A percentile compares a stretch with the other conserved stretches of the same genome.
These are phyloP conservation scores for Apostichopus californicus DNA, from an alignment of 35 echinoderm and acorn worm species.

Conservation along the genomic window DNA sequence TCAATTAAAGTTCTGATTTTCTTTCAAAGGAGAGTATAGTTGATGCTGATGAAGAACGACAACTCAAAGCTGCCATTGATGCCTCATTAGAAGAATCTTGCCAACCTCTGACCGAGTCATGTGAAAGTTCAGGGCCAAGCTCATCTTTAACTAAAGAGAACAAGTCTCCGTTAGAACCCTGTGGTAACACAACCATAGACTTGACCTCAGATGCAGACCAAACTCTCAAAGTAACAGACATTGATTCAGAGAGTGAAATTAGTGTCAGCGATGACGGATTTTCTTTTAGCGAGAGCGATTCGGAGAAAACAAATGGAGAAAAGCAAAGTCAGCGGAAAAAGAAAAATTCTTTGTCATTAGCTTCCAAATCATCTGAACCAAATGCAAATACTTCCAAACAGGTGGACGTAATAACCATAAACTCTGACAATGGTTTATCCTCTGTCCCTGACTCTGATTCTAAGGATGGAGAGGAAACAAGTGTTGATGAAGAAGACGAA, in stretches of 20 bases:
- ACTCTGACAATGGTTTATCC: background rate
- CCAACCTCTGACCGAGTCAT: slow-evolving; percentile 30
- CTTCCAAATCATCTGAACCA: background rate
- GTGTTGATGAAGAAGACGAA: slow-evolving; percentile 4
- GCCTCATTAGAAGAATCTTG: slow-evolving; percentile 83
- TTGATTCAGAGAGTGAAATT: slow-evolving; percentile 37
- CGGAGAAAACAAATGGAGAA: background rate
- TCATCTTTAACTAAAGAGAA: background rate
- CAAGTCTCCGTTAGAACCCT: background rate
- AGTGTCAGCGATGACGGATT: slow-evolving; percentile 49
- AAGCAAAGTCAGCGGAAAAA: background rate
- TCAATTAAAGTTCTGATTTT: no score
- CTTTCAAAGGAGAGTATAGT: slow-evolving; percentile 75
- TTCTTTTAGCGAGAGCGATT: slow-evolving; percentile 51
- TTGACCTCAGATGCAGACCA: slow-evolving; percentile 26
- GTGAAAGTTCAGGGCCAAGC: slow-evolving; percentile 8
- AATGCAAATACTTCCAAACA: background rate
- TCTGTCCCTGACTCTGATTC: background rate
- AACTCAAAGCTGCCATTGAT: slow-evolving; percentile 92
- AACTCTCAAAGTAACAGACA: background rate
- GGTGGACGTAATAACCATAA: background rate
- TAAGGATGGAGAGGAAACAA: background rate
- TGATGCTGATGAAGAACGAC: slow-evolving; percentile 88
- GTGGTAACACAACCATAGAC: slow-evolving; percentile 38
- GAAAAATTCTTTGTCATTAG: background rate